phyloP scores from a whole-genome alignment of 2,797 vertebrate species.

The Chrosomus eos region DNA sequence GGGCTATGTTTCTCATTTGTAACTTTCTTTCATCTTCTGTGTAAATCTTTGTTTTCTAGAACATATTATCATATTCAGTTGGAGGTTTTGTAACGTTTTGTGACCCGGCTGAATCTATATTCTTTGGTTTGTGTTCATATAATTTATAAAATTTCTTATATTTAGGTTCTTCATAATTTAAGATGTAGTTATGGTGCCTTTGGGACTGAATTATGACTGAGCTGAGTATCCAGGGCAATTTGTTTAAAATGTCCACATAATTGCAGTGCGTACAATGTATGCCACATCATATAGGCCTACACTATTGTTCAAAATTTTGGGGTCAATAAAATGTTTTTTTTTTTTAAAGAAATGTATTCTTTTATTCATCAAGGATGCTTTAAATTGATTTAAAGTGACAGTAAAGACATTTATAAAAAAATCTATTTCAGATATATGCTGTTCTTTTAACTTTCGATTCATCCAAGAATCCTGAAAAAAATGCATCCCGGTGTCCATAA shows the following conservation, averaged over 20 bases:
- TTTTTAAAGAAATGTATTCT: too few species aligned
- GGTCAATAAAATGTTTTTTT: too few species aligned
- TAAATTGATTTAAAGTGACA: not conserved
- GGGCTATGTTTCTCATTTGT: conserved; percentile 37
- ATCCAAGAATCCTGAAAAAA: not conserved
- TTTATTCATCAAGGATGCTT: not conserved
- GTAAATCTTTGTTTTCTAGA: not conserved
- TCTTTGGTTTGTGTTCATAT: conserved; percentile 8
- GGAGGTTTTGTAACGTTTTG: conserved; percentile 12
- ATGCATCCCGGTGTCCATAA: not conserved
- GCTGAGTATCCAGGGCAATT: not conserved
- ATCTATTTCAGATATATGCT: not conserved
- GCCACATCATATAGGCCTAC: not conserved
- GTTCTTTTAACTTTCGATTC: not conserved
- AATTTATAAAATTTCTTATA: too few species aligned
- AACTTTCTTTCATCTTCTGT: not conserved
- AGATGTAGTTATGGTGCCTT: not conserved
- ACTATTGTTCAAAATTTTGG: not conserved
- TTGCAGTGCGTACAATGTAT: not conserved
- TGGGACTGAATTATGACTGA: not conserved
- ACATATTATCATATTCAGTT: not conserved
- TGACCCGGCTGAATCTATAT: not conserved
- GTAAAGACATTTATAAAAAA: not conserved
- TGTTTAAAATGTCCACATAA: not conserved
- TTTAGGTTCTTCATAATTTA: conserved; percentile 1